Evolutionary conservation across 2,113 vertebrate genomes (phyloP), one percentile per base, ranked within the genome.

Genomic region (Cyanistes caeruleus): DNA sequence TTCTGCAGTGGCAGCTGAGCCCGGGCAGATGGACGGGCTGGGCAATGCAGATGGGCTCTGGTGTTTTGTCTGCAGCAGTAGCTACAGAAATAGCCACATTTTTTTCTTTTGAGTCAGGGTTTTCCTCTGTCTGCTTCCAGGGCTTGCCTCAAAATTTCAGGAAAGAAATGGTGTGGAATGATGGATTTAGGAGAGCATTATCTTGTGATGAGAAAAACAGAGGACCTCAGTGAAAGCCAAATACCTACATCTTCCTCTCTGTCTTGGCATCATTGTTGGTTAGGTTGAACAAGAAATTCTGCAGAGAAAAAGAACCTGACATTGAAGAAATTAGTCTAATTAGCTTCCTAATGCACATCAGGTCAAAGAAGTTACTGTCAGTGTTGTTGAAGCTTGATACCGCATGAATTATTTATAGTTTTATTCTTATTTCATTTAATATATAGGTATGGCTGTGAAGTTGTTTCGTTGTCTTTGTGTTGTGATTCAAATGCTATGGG

Each of bases 401-500:
- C 0, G 3, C 67, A 53, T 82, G 19, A 65, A 58, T 94, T 89
- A 53, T 49, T 87, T 48, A 23, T 41, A 84, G 35, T 78, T 78
- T 76, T 85, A 52, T 69, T 91, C 74, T 89, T 83, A 55, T 19
- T 94, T 94, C 27, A 68, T 90, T 95, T 43, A 67, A 48, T 84
- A 2, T 67, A 51, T 25, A 73, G 35, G 55, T 82, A 53, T 58
- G 64, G 39, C 67, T 80, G 43, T 75, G 59, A 94, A 91, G 70
- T 83, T 93, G 74, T 91, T 94, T 88, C 86, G 78, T 31, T 93
- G 68, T 91, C 73, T 93, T 76, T 28, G 39, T 90, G 63, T 74
- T 92, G 51, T 79, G 90, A 87, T 84, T 94, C 74, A 87, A 94
- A 75, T 77, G 74, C 48, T 69, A 14, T 15, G 44, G 79, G 79